Evolutionary conservation across 2,797 vertebrate genomes (phyloP), one percentile per base, ranked within the genome.

Genomic region (Coranthus polyacanthus): DNA sequence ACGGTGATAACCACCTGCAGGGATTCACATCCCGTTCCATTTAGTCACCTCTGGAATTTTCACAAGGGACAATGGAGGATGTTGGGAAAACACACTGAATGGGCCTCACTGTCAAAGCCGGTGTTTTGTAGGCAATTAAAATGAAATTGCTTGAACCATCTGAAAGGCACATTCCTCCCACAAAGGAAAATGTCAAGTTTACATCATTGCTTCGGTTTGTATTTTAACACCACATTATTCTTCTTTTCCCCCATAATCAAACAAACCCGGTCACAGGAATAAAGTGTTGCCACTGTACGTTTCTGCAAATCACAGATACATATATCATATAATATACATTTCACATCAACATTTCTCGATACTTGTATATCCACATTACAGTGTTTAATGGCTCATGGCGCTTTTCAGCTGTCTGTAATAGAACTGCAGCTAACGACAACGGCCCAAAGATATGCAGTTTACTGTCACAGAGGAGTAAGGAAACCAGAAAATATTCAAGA

Each of bases 111-210:
- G 21, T 53, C 52, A 76, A 82, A 85, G 74, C 62, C 62, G 74
- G 44, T 82, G 74, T 82, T 93, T 89, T 89, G 71, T 63, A 41
- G 68, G 68, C 87, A 93, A 90, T 91, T 92, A 90, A 76, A 84
- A 74, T 49, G 47, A 90, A 91, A 92, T 92, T 89, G 90, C 61
- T 71, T 71, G 64, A 83, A 82, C 70, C 34, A 66, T 63, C 61
- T 73, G 77, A 83, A 72, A 85, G 85, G 77, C 88, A 92, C 89
- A 90, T 65, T 61, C 60, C 58, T 18, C 57, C 56, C 62, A 64
- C 68, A 75, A 58, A 80, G 67, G 53, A 81, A 53, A 63, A 51
- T 68, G 68, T 68, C 53, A 61, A 24, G 45, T 77, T 78, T 68
- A 51, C 72, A 70, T 82, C 61, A 73, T 18, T 56, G 42, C 68